A percentile compares a stretch with the other conserved stretches of the same genome.
These are phyloP conservation scores for Lacanobia wlatinum DNA, from an alignment of 2,888 invertebrate genomes.

Conservation along the genomic window DNA sequence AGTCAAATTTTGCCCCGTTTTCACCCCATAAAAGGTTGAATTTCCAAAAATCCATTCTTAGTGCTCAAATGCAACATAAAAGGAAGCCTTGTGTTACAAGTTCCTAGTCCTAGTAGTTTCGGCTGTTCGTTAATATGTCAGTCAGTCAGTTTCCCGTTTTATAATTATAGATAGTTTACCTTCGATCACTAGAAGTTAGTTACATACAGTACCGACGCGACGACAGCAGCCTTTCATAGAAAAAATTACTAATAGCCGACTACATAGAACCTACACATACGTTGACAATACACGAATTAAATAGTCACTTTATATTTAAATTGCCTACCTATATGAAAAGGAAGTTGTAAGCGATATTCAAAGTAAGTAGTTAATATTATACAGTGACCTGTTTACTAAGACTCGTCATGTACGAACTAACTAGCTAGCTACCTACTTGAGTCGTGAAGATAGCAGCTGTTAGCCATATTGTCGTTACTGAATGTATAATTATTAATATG, in stretches of 20 bases:
- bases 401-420: slow-evolving; percentile 31
- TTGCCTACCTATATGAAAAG: slow-evolving; percentile 54
- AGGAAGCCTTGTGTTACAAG: too few species aligned
- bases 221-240: slow-evolving; percentile 10
- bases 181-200: too few species aligned
- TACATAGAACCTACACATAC: slow-evolving; percentile 21
- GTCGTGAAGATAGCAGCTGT: slow-evolving; percentile 51
- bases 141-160: too few species aligned
- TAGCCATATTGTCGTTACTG: slow-evolving; percentile 43
- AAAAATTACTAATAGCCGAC: slow-evolving; percentile 10
- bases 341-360: slow-evolving; percentile 63
- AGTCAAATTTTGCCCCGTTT: too few species aligned
- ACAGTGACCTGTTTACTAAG: slow-evolving; percentile 62
- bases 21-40: too few species aligned
- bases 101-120: too few species aligned
- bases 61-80: too few species aligned
- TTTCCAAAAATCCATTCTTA: too few species aligned
- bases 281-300: slow-evolving; percentile 56
- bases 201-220: not conserved
- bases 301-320: slow-evolving; percentile 58
- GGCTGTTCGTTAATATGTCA: too few species aligned
- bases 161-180: too few species aligned
- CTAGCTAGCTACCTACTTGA: slow-evolving; percentile 22
- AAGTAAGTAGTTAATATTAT: slow-evolving; percentile 57
- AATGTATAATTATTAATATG: slow-evolving; percentile 23